Evolutionary conservation across 1,140 invertebrate species (phyloP).

Genomic region (Diorhabda sublineata): DNA sequence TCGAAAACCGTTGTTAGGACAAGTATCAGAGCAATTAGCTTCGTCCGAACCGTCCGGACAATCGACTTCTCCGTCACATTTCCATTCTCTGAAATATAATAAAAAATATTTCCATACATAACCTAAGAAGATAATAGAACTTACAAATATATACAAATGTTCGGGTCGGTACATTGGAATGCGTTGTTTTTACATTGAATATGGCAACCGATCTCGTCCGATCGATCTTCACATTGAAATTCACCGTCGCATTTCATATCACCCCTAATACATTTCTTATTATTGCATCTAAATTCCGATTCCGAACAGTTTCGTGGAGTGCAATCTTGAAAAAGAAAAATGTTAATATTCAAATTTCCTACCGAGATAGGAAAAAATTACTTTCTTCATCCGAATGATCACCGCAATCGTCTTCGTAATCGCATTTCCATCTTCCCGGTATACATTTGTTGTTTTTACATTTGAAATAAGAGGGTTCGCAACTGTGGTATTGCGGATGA

Average conservation of each 20-base stretch:
- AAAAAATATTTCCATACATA: neutral
- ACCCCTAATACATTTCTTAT: conserved; percentile 57
- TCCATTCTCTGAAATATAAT: conserved; percentile 49
- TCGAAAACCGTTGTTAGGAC: conserved; percentile 47
- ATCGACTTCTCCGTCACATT: conserved; percentile 60
- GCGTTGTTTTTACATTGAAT: conserved; percentile 54
- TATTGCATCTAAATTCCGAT: conserved; percentile 56
- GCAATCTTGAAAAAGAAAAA: conserved; percentile 48
- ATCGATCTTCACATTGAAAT: conserved; percentile 59
- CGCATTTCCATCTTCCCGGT: conserved; percentile 67
- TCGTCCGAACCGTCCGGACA: conserved; percentile 63
- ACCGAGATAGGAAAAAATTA: neutral
- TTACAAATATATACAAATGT: conserved; percentile 51
- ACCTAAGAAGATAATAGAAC: neutral
- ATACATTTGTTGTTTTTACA: conserved; percentile 69
- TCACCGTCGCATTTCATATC: conserved; percentile 64
- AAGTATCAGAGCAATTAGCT: conserved; percentile 51
- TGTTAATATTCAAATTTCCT: neutral
- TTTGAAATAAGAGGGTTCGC: conserved; percentile 74
- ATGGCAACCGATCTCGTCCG: conserved; percentile 60
- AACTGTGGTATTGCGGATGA: conserved; percentile 56
- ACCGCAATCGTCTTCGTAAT: conserved; percentile 62
- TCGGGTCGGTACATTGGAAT: conserved; percentile 55
- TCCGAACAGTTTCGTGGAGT: conserved; percentile 66
- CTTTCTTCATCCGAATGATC: conserved; percentile 68